A percentile compares a stretch with the other conserved stretches of the same genome.
Evolutionary conservation across 2,113 vertebrate genomes (phyloP).

Genomic region (Lota lota): DNA sequence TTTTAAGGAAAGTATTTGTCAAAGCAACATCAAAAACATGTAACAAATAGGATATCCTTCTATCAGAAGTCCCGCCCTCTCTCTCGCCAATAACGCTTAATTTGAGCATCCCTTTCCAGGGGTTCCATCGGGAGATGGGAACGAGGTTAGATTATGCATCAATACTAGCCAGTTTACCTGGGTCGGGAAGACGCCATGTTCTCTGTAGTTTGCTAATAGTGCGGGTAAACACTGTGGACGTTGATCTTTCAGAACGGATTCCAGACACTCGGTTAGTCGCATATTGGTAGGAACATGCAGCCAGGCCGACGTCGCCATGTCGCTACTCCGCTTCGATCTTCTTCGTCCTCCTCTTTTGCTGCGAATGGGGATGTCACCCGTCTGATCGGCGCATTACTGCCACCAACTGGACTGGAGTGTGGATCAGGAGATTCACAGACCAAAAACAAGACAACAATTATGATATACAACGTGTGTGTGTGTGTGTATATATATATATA

Average conservation of each 20-base stretch:
- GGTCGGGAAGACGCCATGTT: constrained; percentile 68
- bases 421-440: too few relatives aligned
- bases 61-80: too few relatives aligned
- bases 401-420: not conserved
- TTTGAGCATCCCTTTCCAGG: too few relatives aligned
- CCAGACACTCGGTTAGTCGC: constrained; percentile 71
- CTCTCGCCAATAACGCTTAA: too few relatives aligned
- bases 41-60: too few relatives aligned
- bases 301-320: constrained; percentile 74
- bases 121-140: too few relatives aligned
- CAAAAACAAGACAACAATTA: too few relatives aligned
- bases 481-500: too few relatives aligned
- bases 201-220: constrained; percentile 67
- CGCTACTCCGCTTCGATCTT: constrained; percentile 23
- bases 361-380: not conserved
- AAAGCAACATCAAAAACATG: too few relatives aligned
- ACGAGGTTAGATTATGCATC: too few relatives aligned
- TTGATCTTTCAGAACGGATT: constrained; percentile 72
- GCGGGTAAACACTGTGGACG: constrained; percentile 66
- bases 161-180: constrained; percentile 54
- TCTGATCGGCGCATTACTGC: not conserved
- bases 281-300: constrained; percentile 68
- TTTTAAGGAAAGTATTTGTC: too few relatives aligned
- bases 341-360: not conserved
- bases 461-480: too few relatives aligned